Evolutionary conservation across 2,113 vertebrate species (phyloP), one percentile per base, ranked within the genome.

Genomic region (Chlorodrepanis virens): DNA sequence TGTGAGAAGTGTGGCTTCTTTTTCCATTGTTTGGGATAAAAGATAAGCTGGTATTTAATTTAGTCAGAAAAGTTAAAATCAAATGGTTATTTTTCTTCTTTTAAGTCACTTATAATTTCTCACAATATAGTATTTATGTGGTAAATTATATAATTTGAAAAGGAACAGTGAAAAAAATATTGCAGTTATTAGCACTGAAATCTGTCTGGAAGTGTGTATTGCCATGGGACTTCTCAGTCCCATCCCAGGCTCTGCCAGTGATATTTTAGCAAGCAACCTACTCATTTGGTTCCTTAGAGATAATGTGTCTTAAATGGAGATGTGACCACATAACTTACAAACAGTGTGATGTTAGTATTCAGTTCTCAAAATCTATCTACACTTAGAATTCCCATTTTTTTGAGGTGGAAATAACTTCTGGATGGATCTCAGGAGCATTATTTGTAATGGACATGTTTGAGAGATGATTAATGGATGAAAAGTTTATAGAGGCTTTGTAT

Each of bases 41-140:
- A 59, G 85, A 84, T 81, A 80, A 94, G 25, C 20, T 31, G 37
- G 7, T 80, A 27, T 42, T 93, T 79, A 75, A 81, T 93, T 91
- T 68, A 88, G 59, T 72, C 63, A 47, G 71, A 88, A 96, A 91
- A 90, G 47, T 85, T 94, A 56, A 91, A 93, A 82, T 92, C 40
- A 47, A 90, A 39, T 29, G 7, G 13, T 71, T 82, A 25, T 44
- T 79, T 61, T 93, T 35, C n/a, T 44, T 77, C 13, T 87, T 90
- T 94, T 49, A 59, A 59, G 42, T 81, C 17, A 63, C 13, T 84
- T 78, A 25, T 20, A 72, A 76, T 93, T 91, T 63, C 52, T 65
- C 63, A 40, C 31, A 42, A 39, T 91, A 60, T 37, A 39, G 35
- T 39, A 39, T 60, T 60, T 87, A 45, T 52, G n/a, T 42, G 49